Evolutionary conservation across 1,140 invertebrate species (phyloP), one percentile per base, ranked within the genome.

Genomic region (Drosophila malerkotliana): DNA sequence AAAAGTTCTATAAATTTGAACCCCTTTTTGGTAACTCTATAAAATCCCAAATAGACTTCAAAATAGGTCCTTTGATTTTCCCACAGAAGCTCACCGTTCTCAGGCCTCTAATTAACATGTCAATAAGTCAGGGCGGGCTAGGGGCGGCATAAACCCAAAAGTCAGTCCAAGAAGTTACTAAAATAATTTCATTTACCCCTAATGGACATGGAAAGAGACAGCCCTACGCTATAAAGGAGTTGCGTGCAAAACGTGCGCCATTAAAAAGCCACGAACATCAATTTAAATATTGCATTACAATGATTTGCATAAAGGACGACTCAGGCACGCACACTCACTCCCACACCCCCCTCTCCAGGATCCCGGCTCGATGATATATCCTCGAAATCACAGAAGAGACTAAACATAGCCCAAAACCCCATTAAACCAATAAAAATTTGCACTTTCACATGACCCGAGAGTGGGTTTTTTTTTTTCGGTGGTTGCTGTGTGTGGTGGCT

Each of bases 221-320:
- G 18, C 12, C 30, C 4, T 44, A 5, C 9, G 2, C 18, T 18
- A 18, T 18, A 18, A 62, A 30, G 12, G 21, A 67, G 66, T 83
- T 83, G 80, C 79, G 80, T 84, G 54, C 30, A 39, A 48, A 62
- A 37, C 57, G 78, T 71, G 69, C 30, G 71, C 71, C 79, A 82
- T 83, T 83, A 83, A 82, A 83, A 82, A 78, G 79, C 79, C 72
- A 85, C 73, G 73, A 77, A 84, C 81, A 84, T 84, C 81, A 84
- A 85, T 84, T 85, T 85, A 87, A 87, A 87, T 87, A 85, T 85
- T 85, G 82, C 82, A 87, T 85, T 85, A 85, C 82, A 80, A 85
- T 85, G 82, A 85, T 85, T 85, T 85, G 82, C 82, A 85, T 85
- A 87, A 85, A 84, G 73, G 82, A 44, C 41, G 15, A 44, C 69